Base-by-base conservation (phyloP, 2,888 invertebrate genomes). In the Drosophila hamatofila region DNA sequence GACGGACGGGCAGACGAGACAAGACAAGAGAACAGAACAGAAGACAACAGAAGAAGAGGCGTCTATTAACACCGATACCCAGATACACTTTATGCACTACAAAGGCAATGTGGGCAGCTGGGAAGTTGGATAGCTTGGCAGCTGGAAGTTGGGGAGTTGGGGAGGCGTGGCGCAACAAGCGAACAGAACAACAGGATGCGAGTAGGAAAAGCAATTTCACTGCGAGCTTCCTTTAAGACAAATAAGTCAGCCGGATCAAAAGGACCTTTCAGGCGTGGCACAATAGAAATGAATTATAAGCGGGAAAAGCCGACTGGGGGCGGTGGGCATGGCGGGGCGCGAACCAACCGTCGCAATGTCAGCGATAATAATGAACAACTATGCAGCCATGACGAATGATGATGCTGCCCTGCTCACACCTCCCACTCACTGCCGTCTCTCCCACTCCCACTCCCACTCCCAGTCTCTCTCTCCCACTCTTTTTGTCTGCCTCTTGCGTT, bases 161-260 rank as follows among this genome's bases (percentile, higher is more conserved):
- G 42, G 1, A 5, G 55, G 25, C 55, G 74, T 49, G 73, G 80
- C 69, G 80, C 80, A 80, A 75, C 76, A 75, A 75, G 75, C 75
- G 59, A 23, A 33, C 21, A 72, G 54, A 76, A 66, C 62, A 86
- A 80, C 89, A 89, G 90, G 88, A 90, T 87, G 89, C 71, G 48
- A 57, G 74, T 75, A 86, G 86, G 89, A 90, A 90, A 90, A 91
- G 91, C 91, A 91, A 91, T 90, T 91, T 90, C 79, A 83, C 83
- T 90, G 83, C 70, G 78, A 89, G 90, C 82, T 91, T 91, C 90
- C 91, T 87, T 81, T 81, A 83, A 90, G 91, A 91, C 90, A 90
- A 91, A 90, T 91, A 91, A 90, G 91, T 91, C 89, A 82, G 83
- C 77, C 77, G 91, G 90, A 91, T 91, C 89, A 91, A 90, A 91